Base-by-base conservation (phyloP, 1,140 invertebrate species). In the Rhynchophorus ferrugineus region DNA sequence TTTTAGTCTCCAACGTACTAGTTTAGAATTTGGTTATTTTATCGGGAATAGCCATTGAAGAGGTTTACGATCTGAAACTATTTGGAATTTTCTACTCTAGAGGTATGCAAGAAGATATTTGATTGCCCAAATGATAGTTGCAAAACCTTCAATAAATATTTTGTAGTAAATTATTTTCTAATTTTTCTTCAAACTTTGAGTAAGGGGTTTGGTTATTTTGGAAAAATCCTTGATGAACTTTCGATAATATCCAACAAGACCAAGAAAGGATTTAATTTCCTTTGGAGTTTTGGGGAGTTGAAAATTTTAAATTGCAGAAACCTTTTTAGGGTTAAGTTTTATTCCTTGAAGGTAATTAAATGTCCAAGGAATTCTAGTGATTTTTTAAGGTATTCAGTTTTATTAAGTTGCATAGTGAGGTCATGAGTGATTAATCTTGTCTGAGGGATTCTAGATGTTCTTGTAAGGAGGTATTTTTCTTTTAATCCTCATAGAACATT, bases 361-460 rank as follows among this genome's bases (percentile, higher is more conserved):
- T 71, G 69, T 11, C 72, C 69, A 19, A 74, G 50, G 53, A 69
- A 69, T 7, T 50, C 39, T 0, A 71, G 61, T 64, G 70, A 63
- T 22, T 63, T 57, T 42, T 49, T 45, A 1, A 73, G 47, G 56
- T 73, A 74, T 45, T 70, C 58, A 37, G 64, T 69, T 59, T 74
- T 73, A 13, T 65, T 59, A 0, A 61, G 62, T 56, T 73, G 61
- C 1, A 72, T 69, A 69, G 69, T 71, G 7, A 73, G 48, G 43
- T 70, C 69, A 41, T 51, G 21, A 24, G 53, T n/a, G 24, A 55
- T 46, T 18, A 70, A 47, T 53, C 55, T 57, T 6, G 60, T 21
- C 36, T 54, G 61, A 64, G 22, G 46, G 22, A 14, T 64, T 63
- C 11, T 50, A 20, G 21, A 39, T 44, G 24, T 57, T 22, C 42